These are phyloP conservation scores for Heliconius nattereri DNA, from an alignment of 1,140 invertebrate genomes.

Conservation along the genomic window DNA sequence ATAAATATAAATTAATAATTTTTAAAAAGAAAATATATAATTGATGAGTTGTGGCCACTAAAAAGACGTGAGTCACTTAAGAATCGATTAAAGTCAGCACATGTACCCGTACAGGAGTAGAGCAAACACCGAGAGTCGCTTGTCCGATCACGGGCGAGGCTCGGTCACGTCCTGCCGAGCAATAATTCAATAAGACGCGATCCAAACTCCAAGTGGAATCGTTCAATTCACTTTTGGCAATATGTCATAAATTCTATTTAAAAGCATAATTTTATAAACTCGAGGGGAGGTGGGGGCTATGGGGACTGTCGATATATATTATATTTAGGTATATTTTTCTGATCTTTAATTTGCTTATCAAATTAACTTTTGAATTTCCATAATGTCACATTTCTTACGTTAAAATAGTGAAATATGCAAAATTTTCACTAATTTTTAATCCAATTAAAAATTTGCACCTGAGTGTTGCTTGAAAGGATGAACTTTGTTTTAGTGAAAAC, in stretches of 20 bases:
- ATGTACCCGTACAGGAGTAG: conserved; percentile 54
- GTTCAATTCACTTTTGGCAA: conserved; percentile 50
- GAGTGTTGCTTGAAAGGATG: not conserved
- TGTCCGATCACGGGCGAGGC: conserved; percentile 50
- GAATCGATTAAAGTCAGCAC: conserved; percentile 68
- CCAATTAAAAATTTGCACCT: conserved; percentile 1
- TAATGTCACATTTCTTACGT: not conserved
- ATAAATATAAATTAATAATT: no score
- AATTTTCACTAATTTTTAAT: not conserved
- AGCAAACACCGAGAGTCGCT: conserved; percentile 62
- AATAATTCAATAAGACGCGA: conserved; percentile 73
- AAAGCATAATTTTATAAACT: conserved; percentile 29
- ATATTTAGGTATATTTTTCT: not conserved
- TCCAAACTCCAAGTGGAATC: conserved; percentile 60
- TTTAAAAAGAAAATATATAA: conserved; percentile 16
- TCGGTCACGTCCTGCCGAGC: conserved; percentile 59
- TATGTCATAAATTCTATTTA: conserved; percentile 40
- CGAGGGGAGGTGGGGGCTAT: not conserved
- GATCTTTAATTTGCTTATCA: no score
- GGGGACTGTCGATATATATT: no score
- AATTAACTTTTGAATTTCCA: no score
- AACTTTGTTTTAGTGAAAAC: not conserved
- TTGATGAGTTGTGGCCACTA: conserved; percentile 38
- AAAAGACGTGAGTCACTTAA: conserved; percentile 60
- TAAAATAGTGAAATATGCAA: not conserved